These are phyloP conservation scores for Onychorhynchus coronatus DNA, from an alignment of 2,113 vertebrate genomes.

Conservation along the genomic window DNA sequence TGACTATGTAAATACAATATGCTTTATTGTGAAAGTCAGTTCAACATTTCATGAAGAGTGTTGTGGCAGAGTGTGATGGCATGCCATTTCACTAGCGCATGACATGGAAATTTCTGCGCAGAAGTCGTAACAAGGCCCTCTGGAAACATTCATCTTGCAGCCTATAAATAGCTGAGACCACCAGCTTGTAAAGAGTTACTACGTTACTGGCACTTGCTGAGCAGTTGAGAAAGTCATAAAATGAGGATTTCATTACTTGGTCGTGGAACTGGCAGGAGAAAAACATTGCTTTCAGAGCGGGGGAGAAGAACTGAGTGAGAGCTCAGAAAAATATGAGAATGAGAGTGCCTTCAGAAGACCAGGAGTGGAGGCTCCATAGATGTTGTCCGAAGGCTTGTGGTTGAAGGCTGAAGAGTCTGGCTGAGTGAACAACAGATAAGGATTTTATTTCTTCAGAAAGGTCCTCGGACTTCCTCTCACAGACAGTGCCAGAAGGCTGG, in stretches of 20 bases:
- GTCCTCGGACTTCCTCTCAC: background rate
- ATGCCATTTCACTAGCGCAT: background rate
- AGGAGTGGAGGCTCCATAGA: background rate
- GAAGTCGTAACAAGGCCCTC: background rate
- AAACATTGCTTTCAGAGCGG: background rate
- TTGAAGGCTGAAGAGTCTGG: background rate
- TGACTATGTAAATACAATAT: background rate
- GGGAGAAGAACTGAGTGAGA: background rate
- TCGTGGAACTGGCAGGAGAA: background rate
- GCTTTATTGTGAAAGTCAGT: background rate
- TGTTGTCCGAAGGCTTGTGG: rapidly evolving
- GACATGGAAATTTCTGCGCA: slow-evolving; percentile 12
- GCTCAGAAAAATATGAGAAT: background rate
- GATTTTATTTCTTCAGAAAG: background rate
- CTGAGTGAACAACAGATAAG: background rate
- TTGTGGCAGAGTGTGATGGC: background rate
- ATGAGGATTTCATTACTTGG: background rate
- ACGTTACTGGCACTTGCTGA: background rate
- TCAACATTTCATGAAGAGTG: background rate
- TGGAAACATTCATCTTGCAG: slow-evolving; percentile 20
- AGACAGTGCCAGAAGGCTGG: background rate
- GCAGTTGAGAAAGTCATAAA: background rate
- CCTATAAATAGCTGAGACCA: slow-evolving; percentile 31
- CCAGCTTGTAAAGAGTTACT: background rate
- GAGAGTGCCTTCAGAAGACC: background rate